These are phyloP conservation scores for Arbacia lixula DNA, from an alignment of 53 echinoderm and acorn worm genomes.

Conservation along the genomic window DNA sequence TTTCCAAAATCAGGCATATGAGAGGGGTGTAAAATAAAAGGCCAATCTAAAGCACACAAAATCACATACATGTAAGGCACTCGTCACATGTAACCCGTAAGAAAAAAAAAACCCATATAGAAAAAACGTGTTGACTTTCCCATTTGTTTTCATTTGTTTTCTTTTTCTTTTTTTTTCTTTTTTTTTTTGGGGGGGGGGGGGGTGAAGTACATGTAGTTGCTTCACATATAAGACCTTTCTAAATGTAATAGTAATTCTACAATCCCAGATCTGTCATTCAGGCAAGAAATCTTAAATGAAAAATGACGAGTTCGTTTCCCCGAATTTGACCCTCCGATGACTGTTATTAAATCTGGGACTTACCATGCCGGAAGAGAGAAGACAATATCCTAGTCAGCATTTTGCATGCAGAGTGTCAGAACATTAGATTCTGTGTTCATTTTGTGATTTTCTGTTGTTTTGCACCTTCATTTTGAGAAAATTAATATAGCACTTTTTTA, in stretches of 20 bases:
- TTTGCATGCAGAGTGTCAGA: conserved; percentile 22
- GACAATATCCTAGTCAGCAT: conserved; percentile 23
- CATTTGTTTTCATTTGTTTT: too few relatives aligned
- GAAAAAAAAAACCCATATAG: conserved; percentile 13
- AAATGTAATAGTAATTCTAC: conserved; percentile 14
- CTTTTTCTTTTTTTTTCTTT: conserved; percentile 2
- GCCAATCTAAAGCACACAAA: conserved; percentile 23
- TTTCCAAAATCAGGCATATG: neutral
- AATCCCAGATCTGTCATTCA: conserved; percentile 30
- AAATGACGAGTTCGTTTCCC: conserved; percentile 17
- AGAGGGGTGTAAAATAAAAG: conserved; percentile 22
- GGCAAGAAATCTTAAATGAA: conserved; percentile 27
- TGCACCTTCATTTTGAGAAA: conserved; percentile 19
- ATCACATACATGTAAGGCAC: conserved; percentile 30
- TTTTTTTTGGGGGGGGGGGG: conserved; percentile 5
- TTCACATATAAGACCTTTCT: conserved; percentile 30
- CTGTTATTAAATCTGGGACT: conserved; percentile 13
- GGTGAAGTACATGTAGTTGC: neutral
- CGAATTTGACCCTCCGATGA: conserved; percentile 20
- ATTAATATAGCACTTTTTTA: conserved; percentile 21
- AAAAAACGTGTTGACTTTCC: conserved; percentile 28
- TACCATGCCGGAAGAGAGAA: conserved; percentile 27
- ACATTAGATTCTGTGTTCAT: conserved; percentile 27
- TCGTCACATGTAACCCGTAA: conserved; percentile 28
- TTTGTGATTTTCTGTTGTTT: conserved; percentile 30